A percentile compares a stretch with the other conserved stretches of the same genome.
Conservation (phyloP, 2,888 invertebrate genomes). For the Nemurella pictetii region DNA sequence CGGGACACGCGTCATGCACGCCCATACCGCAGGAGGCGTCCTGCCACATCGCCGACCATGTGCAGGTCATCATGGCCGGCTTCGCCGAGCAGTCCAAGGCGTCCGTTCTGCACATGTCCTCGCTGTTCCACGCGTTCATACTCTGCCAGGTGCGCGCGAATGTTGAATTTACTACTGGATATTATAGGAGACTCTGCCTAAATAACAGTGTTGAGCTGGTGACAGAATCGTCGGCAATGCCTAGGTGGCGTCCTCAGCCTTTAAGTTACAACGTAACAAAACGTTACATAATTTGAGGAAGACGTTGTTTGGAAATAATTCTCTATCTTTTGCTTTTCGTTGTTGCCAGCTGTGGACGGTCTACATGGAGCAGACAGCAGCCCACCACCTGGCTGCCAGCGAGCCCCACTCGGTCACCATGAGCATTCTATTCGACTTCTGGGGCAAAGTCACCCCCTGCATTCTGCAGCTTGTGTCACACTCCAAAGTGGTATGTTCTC, state of each 20-base stretch:
- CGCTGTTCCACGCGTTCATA: constrained; percentile 95
- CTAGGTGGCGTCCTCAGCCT: too few species aligned
- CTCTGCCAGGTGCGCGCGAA: constrained; percentile 78
- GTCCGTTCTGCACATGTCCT: constrained; percentile 92
- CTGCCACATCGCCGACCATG: constrained; percentile 95
- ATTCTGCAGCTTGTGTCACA: constrained; percentile 89
- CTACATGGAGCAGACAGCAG: constrained; percentile 89
- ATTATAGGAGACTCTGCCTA: too few species aligned
- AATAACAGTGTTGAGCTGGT: too few species aligned
- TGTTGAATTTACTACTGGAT: too few species aligned
- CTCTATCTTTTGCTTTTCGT: background rate
- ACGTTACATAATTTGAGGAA: too few species aligned
- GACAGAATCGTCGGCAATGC: too few species aligned
- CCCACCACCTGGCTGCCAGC: constrained; percentile 64
- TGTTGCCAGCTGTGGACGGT: constrained; percentile 87
- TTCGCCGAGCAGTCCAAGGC: constrained; percentile 95
- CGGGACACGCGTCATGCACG: constrained; percentile 55
- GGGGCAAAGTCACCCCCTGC: constrained; percentile 97
- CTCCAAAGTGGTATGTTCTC: constrained; percentile 79
- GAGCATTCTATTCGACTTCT: constrained; percentile 92
- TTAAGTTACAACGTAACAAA: too few species aligned
- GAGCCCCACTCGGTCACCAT: constrained; percentile 75
- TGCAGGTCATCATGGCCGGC: constrained; percentile 94
- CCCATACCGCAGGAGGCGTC: constrained; percentile 96
- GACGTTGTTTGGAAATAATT: too few species aligned